Conservation (phyloP, 2,113 vertebrate species). For the Gymnogyps californianus region DNA sequence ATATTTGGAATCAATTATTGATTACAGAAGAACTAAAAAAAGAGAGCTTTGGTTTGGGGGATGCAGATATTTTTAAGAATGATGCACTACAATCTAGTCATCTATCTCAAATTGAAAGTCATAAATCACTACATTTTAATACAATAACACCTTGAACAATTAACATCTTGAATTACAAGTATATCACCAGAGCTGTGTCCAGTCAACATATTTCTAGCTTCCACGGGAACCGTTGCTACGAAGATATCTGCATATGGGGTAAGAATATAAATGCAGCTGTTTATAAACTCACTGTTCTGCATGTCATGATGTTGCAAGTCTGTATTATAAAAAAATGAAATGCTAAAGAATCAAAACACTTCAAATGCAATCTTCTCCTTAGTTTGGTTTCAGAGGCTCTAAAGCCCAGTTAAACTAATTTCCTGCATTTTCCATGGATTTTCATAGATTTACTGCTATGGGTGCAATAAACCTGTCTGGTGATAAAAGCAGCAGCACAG, state of each 20-base stretch:
- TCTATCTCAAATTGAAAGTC: neutral
- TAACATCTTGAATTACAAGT: neutral
- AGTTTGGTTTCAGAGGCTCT: conserved; percentile 8
- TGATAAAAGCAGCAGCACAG: conserved; percentile 22
- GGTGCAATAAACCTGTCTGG: neutral
- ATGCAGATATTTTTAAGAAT: neutral
- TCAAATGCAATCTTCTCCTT: neutral
- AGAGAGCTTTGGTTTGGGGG: neutral
- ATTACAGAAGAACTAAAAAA: neutral
- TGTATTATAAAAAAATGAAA: neutral
- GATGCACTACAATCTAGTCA: neutral
- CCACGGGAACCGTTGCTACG: neutral
- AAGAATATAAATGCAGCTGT: neutral
- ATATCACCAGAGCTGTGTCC: neutral
- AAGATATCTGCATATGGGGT: neutral
- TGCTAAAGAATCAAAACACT: neutral
- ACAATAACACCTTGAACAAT: neutral
- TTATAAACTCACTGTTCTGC: neutral
- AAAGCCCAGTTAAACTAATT: conserved; percentile 28
- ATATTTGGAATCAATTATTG: neutral
- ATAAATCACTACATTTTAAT: neutral
- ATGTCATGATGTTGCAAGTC: neutral
- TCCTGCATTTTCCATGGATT: conserved; percentile 25
- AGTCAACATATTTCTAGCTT: neutral
- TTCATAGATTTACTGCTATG: conserved; percentile 19